Evolutionary conservation across 2,113 vertebrate genomes (phyloP), one percentile per base, ranked within the genome.

Genomic region (Typhlomys cinereus): DNA sequence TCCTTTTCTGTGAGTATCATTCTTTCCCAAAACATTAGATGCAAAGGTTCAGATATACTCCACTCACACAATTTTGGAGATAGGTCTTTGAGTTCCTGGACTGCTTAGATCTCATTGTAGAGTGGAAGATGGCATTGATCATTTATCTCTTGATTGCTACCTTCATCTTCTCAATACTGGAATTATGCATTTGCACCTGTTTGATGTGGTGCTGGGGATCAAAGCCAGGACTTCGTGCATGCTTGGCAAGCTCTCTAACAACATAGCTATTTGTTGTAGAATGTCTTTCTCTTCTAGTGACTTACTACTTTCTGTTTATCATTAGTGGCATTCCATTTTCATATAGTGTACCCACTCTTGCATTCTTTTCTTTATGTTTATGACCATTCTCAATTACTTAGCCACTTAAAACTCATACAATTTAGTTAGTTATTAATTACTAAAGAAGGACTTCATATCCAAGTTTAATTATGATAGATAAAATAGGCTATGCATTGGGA

Each of bases 21-120:
- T 92, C 17, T 4, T 74, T n/a, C n/a, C n/a, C n/a, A 34, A 31
- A 48, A 20, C 8, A 74, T 48, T 50, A 11, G 17, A 74, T 21
- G 20, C 39, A 39, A 0, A 11, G n/a, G n/a, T n/a, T n/a, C n/a
- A n/a, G n/a, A n/a, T n/a, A n/a, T n/a, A n/a, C n/a, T n/a, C n/a
- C n/a, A n/a, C 14, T 25, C 17, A 1, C 10, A 44, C 17, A 27
- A 27, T 8, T 14, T 31, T 73, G 25, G 13, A 9, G 13, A 46
- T 14, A 46, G 27, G 10, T 17, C 12, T 73, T 39, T 17, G 25
- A 12, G 36, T 7, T 39, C 17, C 5, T 27, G 8, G 31, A 46
- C 31, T 50, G 17, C 18, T 0, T n/a, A 3, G 46, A 21, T 34
- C 18, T 50, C 9, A 50, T 21, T 0, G 21, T n/a, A 20, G 46